Evolutionary conservation across 2,113 vertebrate genomes (phyloP).

Genomic region (Columba livia): DNA sequence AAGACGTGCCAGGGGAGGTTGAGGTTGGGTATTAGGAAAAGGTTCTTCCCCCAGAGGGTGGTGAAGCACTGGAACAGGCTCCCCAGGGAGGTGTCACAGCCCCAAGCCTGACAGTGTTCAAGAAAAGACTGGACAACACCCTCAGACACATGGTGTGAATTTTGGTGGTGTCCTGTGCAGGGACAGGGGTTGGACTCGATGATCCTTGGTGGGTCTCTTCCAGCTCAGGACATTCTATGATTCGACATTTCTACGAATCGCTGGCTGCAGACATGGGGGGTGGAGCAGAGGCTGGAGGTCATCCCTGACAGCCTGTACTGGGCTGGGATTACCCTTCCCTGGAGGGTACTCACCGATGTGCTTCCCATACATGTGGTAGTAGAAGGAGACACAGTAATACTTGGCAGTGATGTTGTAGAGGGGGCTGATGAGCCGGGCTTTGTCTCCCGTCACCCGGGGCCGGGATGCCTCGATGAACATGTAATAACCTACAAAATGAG

Average conservation of each 20-base stretch:
- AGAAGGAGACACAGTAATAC: constrained; percentile 94
- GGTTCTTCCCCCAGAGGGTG: too few relatives aligned
- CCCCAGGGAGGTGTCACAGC: too few relatives aligned
- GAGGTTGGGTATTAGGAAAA: too few relatives aligned
- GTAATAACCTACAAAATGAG: constrained; percentile 84
- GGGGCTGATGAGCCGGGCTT: constrained; percentile 91
- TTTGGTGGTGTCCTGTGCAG: too few relatives aligned
- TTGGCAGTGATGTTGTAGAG: constrained; percentile 90
- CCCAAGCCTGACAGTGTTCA: too few relatives aligned
- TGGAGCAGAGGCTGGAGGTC: neutral
- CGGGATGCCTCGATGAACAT: constrained; percentile 97
- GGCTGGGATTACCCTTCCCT: neutral
- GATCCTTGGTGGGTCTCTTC: too few relatives aligned
- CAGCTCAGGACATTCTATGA: too few relatives aligned
- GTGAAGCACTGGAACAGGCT: too few relatives aligned
- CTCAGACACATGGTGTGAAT: too few relatives aligned
- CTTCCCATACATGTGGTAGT: constrained; percentile 98
- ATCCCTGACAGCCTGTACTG: neutral
- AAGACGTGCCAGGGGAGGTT: too few relatives aligned
- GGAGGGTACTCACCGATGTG: constrained; percentile 89
- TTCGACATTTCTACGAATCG: neutral
- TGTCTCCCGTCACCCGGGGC: constrained; percentile 87
- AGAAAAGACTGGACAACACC: too few relatives aligned
- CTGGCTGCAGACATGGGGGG: fast-evolving
- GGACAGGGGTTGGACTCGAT: too few relatives aligned